phyloP scores from a whole-genome alignment of 2,797 vertebrate genomes.

The Rhynchonycteris naso region DNA sequence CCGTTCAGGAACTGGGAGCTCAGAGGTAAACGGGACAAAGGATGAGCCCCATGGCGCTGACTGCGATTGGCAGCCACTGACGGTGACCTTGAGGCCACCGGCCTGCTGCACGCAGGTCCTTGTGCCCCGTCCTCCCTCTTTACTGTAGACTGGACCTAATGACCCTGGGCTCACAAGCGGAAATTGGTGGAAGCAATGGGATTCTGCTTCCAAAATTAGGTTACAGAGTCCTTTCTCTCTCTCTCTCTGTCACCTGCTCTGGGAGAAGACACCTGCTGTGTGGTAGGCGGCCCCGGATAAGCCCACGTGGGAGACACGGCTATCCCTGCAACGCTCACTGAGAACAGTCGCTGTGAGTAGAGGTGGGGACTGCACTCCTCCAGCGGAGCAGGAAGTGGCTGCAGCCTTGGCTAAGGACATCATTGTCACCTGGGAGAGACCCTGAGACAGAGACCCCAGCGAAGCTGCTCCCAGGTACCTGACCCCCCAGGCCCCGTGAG shows the following conservation, averaged over 20 bases:
- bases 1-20: not conserved
- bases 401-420: rapidly evolving
- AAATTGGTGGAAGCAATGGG: not conserved
- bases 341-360: no score
- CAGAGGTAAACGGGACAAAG: rapidly evolving
- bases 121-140: no score
- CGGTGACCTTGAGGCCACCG: rapidly evolving
- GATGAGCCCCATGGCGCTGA: rapidly evolving
- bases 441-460: rapidly evolving
- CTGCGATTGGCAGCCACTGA: not conserved
- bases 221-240: rapidly evolving
- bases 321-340: no score
- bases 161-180: not conserved
- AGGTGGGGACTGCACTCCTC: rapidly evolving
- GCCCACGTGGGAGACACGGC: not conserved
- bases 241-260: not conserved
- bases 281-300: not conserved
- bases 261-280: not conserved
- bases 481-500: rapidly evolving
- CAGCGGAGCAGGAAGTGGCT: rapidly evolving
- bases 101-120: rapidly evolving
- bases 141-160: rapidly evolving
- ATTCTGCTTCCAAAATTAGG: no score
- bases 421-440: not conserved
- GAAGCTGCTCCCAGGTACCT: not conserved